Evolutionary conservation across 2,888 invertebrate genomes (phyloP).

Genomic region (Xestia sexstrigata): DNA sequence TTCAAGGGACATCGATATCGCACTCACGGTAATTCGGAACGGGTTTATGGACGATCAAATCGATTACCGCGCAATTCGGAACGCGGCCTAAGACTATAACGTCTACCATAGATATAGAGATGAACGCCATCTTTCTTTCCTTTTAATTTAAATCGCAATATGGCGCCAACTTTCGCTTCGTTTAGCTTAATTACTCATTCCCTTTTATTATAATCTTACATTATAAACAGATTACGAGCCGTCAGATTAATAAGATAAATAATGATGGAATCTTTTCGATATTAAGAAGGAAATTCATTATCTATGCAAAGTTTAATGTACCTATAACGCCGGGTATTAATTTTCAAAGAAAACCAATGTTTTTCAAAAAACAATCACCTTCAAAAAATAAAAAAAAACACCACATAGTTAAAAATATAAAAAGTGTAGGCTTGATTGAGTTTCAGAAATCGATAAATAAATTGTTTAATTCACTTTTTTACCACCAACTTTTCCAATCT

Average conservation of each 20-base stretch:
- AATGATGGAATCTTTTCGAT: constrained; percentile 2
- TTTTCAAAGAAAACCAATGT: background rate
- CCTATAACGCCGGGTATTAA: background rate
- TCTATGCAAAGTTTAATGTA: background rate
- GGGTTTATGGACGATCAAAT: no score
- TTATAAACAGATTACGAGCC: constrained; percentile 1
- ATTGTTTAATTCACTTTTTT: no score
- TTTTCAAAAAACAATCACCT: accelerated
- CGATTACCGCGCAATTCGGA: no score
- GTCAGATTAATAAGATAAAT: constrained; percentile 5
- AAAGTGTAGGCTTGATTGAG: no score
- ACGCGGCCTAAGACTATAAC: no score
- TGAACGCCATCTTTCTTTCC: constrained; percentile 4
- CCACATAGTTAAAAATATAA: background rate
- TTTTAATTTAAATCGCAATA: constrained; percentile 24
- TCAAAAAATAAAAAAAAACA: background rate
- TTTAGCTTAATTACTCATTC: constrained; percentile 32
- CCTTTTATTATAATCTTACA: constrained; percentile 39
- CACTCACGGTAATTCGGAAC: no score
- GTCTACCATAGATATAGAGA: background rate
- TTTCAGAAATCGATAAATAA: no score
- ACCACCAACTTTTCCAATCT: no score
- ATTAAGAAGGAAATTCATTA: background rate
- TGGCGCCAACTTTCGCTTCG: constrained; percentile 11
- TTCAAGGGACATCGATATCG: no score